Base-by-base conservation (phyloP, 2,888 invertebrate genomes). In the Eupithecia abbreviata region DNA sequence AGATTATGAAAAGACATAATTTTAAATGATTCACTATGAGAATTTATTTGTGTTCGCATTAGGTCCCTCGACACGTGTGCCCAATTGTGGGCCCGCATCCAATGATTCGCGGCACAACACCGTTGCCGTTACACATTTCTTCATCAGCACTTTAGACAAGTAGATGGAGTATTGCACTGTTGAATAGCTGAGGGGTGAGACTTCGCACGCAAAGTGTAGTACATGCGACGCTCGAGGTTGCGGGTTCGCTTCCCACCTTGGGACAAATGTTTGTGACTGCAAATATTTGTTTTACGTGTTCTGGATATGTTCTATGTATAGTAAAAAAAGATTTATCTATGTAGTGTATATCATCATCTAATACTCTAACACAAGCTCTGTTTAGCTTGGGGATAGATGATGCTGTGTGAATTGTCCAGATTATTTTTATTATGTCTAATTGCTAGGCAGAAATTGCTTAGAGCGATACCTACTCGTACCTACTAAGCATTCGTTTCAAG, bases 71-170 rank as follows among this genome's bases (percentile, higher is more conserved):
- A 89, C 95, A 91, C 94, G 94, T 95, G 94, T 88, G 84, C 81
- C 88, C 90, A 92, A 93, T 95, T 93, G 92, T 90, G 88, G 77
- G 84, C 94, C 94, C 94, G 94, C 94, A 95, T 95, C 86, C 84
- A 87, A 88, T 93, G 93, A 93, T 94, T 94, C 92, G 91, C 91
- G 88, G 85, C 83, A 89, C 88, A 89, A 89, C 91, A 89, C 45
- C 18, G 69, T 10, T 15, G 12, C 92, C 90, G 92, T 91, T 92
- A 91, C 91, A 91, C 89, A 90, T 91, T 91, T 88, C 79, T 83
- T 83, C 87, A 85, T 85, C 88, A 71, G 42, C 51, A 58, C 69
- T 51, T 55, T 73, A n/a, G 42, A 68, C 42, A 43, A 68, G n/a
- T 68, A 68, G 9, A 68, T 43, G 6, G 18, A 51, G 42, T 15